These are phyloP conservation scores for Microctenopoma steveboyesi DNA, from an alignment of 2,797 vertebrate species.

Conservation along the genomic window DNA sequence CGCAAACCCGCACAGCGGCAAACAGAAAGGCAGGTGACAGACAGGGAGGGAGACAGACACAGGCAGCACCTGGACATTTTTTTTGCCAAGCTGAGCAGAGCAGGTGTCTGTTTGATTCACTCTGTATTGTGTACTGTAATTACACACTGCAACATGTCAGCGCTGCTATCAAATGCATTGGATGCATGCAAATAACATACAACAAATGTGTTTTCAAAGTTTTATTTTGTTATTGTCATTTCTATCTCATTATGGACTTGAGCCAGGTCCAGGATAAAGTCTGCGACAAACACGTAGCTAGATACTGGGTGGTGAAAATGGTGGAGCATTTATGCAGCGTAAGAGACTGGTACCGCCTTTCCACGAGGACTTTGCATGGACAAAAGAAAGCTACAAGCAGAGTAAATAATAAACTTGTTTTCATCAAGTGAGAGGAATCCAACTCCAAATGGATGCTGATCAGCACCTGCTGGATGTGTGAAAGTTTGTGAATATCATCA, in stretches of 20 bases:
- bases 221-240: not conserved
- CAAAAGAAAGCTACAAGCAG: not conserved
- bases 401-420: not conserved
- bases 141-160: conserved; percentile 17
- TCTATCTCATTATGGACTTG: not conserved
- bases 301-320: not conserved
- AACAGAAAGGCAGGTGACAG: conserved; percentile 32
- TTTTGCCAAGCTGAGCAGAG: conserved; percentile 50
- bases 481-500: not conserved
- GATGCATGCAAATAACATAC: not conserved
- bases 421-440: not conserved
- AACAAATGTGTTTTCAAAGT: too few relatives aligned
- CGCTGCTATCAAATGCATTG: conserved; percentile 10
- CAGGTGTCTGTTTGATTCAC: conserved; percentile 56
- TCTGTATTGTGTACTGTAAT: conserved; percentile 40
- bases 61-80: conserved; percentile 50
- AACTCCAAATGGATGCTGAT: not conserved
- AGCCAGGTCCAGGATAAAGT: too few relatives aligned
- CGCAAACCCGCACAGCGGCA: not conserved
- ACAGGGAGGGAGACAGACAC: conserved; percentile 20
- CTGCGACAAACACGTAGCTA: not conserved
- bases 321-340: not conserved
- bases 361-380: not conserved
- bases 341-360: not conserved
- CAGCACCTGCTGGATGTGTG: too few relatives aligned